Base-by-base conservation (phyloP, 92 coral and sea anemone species). In the Paragorgia papillata region DNA sequence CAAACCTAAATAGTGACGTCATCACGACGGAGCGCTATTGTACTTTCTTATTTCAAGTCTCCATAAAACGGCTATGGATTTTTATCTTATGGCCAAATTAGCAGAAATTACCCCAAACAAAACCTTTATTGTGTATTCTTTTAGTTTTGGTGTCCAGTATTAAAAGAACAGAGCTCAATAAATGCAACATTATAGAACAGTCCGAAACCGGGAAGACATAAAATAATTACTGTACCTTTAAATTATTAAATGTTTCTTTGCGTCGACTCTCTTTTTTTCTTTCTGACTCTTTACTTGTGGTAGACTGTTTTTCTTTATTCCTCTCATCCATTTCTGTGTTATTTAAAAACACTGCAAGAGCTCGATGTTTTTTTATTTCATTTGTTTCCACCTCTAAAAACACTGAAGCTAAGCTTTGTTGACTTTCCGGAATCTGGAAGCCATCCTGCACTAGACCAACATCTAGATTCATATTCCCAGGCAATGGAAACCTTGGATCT, bases 401-500 rank as follows among this genome's bases (percentile, higher is more conserved):
- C 10, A 88, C 99, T 43, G 92, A 91, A 0, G 90, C 95, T 29
- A 95, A 77, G 25, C 78, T 71, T 14, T 71, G 49, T 14, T 71
- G 78, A 21, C 55, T 71, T 33, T 51, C 64, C 17, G 51, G 51
- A 15, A 19, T 20, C 2, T 71, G 78, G 22, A 71, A 71, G 8
- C 24, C 58, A 18, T 51, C 64, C 40, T 40, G 40, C 5, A 35
- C 57, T 35, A 66, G 85, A n/a, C 69, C 49, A 21, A 87, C 62
- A 30, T 83, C 86, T 14, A 90, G 26, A 35, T 96, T 96, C 80
- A 95, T 80, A 70, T 91, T 91, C 27, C 99, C 99, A 66, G 97
- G 99, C n/a, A 95, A 83, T 15, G 99, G 99, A 79, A 88, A 91
- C 35, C 87, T 83, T 30, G 99, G 99, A 69, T 95, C 97, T 64